Evolutionary conservation across 2,113 vertebrate species (phyloP).

Genomic region (Heterocephalus glaber): DNA sequence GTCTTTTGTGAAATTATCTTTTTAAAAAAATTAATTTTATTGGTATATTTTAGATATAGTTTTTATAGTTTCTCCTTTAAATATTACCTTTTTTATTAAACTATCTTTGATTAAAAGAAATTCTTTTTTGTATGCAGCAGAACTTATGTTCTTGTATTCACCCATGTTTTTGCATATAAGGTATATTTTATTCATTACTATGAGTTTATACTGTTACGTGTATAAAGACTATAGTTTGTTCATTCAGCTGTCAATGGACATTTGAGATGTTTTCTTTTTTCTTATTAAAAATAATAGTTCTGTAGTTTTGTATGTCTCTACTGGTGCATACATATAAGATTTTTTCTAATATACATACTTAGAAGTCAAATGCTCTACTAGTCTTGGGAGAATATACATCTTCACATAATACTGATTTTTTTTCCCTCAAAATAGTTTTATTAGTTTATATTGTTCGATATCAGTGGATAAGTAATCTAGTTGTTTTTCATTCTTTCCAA

Average conservation of each 20-base stretch:
- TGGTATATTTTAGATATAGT: background rate
- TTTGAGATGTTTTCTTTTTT: background rate
- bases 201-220: background rate
- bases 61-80: background rate
- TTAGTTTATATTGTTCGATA: background rate
- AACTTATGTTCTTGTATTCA: background rate
- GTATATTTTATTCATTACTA: background rate
- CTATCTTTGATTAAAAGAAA: constrained; percentile 24
- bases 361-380: background rate
- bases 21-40: background rate
- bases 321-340: too few relatives aligned
- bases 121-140: background rate
- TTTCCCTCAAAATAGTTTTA: background rate
- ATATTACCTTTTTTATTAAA: background rate
- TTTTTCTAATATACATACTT: too few relatives aligned
- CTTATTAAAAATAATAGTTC: background rate
- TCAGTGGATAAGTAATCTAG: background rate
- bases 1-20: background rate
- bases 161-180: background rate
- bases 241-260: background rate
- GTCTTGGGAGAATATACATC: background rate
- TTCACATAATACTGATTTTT: background rate
- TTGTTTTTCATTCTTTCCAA: constrained; percentile 17
- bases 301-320: too few relatives aligned
- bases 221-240: background rate